phyloP scores from a whole-genome alignment of 1,140 invertebrate genomes.

The Formica selysi region DNA sequence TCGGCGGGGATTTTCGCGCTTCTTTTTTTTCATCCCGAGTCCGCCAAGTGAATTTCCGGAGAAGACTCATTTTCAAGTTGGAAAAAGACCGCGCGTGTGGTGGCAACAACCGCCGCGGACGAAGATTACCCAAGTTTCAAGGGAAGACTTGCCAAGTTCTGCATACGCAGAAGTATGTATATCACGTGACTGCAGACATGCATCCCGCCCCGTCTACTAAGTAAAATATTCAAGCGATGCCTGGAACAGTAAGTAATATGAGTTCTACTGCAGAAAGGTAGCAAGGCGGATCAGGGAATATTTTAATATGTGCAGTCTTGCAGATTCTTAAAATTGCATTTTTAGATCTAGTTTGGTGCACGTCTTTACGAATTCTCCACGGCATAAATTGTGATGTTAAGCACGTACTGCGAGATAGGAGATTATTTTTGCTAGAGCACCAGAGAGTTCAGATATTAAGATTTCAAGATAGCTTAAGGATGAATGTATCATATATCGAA shows the following conservation, averaged over 20 bases:
- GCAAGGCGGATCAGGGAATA: neutral
- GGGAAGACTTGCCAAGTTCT: constrained; percentile 51
- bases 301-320: neutral
- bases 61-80: constrained; percentile 60
- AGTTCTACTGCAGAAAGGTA: neutral
- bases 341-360: neutral
- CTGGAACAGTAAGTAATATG: constrained; percentile 15
- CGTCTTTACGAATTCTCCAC: neutral
- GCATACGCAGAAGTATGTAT: constrained; percentile 41
- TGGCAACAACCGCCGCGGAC: constrained; percentile 25
- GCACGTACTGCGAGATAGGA: neutral
- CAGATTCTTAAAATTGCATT: constrained; percentile 17
- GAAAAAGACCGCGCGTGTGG: constrained; percentile 45
- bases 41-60: constrained; percentile 48
- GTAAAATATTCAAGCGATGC: constrained; percentile 54
- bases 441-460: neutral
- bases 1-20: neutral
- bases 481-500: too few species aligned
- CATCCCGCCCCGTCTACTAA: neutral
- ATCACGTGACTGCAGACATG: constrained; percentile 38
- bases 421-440: neutral
- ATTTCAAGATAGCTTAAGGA: neutral
- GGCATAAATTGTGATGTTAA: constrained; percentile 9
- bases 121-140: constrained; percentile 62
- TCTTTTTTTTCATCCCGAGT: constrained; percentile 44